Evolutionary conservation across 92 coral and sea anemone species (phyloP), one percentile per base, ranked within the genome.

Genomic region (Ricordea florida): DNA sequence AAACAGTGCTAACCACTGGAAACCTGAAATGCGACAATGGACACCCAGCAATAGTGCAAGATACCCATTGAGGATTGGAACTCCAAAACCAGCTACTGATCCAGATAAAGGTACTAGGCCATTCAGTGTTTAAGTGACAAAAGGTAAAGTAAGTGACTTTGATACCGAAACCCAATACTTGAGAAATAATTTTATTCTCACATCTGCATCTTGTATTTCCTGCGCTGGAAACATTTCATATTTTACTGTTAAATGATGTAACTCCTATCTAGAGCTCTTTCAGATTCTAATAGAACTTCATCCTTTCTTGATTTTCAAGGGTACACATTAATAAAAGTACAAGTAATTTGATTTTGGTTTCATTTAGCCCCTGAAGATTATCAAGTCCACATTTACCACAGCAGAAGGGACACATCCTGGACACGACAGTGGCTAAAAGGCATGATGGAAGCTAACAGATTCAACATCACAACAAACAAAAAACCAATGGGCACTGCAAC

Each of bases 71-170:
- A 77, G 86, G 61, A 81, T 72, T 44, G 47, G 76, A 45, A 52
- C 1, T 44, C 47, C 74, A 16, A 79, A 85, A 29, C 53, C 74
- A 48, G 37, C 58, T 10, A 67, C 62, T 47, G 94, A 92, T 66
- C 92, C 89, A 14, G 92, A 89, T 43, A 72, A 89, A 85, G 62
- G 97, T 91, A 59, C n/a, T n/a, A n/a, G n/a, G n/a, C n/a, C n/a
- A n/a, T n/a, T n/a, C n/a, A n/a, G n/a, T n/a, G n/a, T n/a, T n/a
- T n/a, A n/a, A n/a, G n/a, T n/a, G n/a, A n/a, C n/a, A n/a, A n/a
- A n/a, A n/a, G n/a, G n/a, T n/a, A n/a, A n/a, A n/a, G n/a, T n/a
- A n/a, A n/a, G n/a, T n/a, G n/a, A n/a, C n/a, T n/a, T n/a, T n/a
- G n/a, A n/a, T n/a, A n/a, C n/a, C n/a, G n/a, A n/a, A n/a, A n/a